phyloP scores from a whole-genome alignment of 2,888 invertebrate species.

The Noctua fimbriata region DNA sequence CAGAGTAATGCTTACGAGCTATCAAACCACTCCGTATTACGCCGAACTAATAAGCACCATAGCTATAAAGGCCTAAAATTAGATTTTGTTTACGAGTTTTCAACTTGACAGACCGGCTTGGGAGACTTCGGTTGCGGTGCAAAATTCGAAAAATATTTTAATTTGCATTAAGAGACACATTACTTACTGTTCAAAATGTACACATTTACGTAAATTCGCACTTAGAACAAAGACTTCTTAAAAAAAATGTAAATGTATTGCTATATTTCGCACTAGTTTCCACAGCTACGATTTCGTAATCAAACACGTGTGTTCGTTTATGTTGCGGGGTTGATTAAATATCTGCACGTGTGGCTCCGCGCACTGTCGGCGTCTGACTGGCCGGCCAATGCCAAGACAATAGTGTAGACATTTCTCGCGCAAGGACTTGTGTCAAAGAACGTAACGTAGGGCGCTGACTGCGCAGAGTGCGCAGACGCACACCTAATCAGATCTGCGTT shows the following conservation, averaged over 20 bases:
- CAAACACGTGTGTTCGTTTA: conserved; percentile 68
- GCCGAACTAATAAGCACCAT: conserved; percentile 20
- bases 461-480: conserved; percentile 63
- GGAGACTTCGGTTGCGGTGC: conserved; percentile 9
- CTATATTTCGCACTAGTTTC: conserved; percentile 54
- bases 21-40: conserved; percentile 29
- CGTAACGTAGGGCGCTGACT: conserved; percentile 72
- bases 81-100: conserved; percentile 40
- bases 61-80: conserved; percentile 42
- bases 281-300: conserved; percentile 64
- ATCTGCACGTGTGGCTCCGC: conserved; percentile 65
- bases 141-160: conserved; percentile 37
- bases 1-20: conserved; percentile 26
- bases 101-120: conserved; percentile 53
- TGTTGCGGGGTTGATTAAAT: conserved; percentile 33
- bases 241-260: conserved; percentile 9
- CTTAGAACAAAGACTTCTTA: conserved; percentile 17
- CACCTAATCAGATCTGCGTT: conserved; percentile 53
- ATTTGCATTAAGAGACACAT: conserved; percentile 20
- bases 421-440: conserved; percentile 82
- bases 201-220: conserved; percentile 39
- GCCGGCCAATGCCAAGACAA: conserved; percentile 72
- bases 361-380: conserved; percentile 74
- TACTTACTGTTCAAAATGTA: conserved; percentile 59
- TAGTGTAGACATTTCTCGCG: conserved; percentile 69